Evolutionary conservation across 23 tunicate genomes (phyloP).

Genomic region (Styela clava): DNA sequence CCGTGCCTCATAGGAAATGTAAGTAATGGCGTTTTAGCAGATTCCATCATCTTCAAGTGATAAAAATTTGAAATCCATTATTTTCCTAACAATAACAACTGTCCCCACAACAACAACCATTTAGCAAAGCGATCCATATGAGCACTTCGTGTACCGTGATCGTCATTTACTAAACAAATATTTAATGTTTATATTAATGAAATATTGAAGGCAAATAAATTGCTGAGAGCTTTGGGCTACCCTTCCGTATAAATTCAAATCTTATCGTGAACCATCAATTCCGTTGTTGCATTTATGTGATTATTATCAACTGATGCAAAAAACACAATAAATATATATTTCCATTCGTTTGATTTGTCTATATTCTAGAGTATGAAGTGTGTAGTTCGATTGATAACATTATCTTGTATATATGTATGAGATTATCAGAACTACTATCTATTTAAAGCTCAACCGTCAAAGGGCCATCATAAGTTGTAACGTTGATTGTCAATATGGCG

Average conservation of each 20-base stretch:
- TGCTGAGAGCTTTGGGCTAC: too few relatives aligned
- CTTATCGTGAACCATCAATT: neutral
- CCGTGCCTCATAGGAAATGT: neutral
- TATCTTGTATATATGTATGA: too few relatives aligned
- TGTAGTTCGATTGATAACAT: neutral
- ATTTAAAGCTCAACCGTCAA: neutral
- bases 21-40: too few relatives aligned
- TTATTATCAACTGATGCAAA: neutral
- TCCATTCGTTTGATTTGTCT: neutral
- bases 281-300: neutral
- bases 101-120: too few relatives aligned
- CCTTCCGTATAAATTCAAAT: too few relatives aligned
- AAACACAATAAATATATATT: neutral
- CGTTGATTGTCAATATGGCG: neutral
- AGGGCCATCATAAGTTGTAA: neutral
- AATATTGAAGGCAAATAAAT: too few relatives aligned
- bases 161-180: neutral
- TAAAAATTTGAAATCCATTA: too few relatives aligned
- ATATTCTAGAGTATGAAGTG: neutral
- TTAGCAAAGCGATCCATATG: too few relatives aligned
- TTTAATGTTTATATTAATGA: too few relatives aligned
- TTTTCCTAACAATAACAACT: too few relatives aligned
- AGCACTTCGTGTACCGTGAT: too few relatives aligned
- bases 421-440: neutral
- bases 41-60: too few relatives aligned